These are phyloP conservation scores for Nephrotoma flavescens DNA, from an alignment of 2,888 invertebrate genomes.

Conservation along the genomic window DNA sequence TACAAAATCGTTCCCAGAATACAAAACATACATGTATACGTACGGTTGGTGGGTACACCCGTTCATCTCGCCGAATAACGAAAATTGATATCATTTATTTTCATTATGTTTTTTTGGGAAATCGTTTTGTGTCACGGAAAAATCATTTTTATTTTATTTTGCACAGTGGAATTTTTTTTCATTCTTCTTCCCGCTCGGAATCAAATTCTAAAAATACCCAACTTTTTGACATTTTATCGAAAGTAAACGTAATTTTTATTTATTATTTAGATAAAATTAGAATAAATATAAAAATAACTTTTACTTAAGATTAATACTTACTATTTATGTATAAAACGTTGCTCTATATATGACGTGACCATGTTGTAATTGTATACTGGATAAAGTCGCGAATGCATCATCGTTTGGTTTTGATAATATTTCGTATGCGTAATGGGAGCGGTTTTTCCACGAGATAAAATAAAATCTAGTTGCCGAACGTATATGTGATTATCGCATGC, in stretches of 20 bases:
- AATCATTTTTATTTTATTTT: neutral
- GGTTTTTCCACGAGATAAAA: neutral
- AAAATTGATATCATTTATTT: neutral
- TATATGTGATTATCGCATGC: neutral
- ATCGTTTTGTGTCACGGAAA: neutral
- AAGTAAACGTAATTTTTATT: neutral
- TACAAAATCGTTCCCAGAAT: neutral
- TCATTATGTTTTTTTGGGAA: neutral
- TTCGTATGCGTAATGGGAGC: neutral
- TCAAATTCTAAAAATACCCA: neutral
- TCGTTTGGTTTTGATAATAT: neutral
- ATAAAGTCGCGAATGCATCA: neutral
- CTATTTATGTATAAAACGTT: neutral
- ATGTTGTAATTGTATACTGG: neutral
- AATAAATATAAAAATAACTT: neutral
- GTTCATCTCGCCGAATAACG: neutral
- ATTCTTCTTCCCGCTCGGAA: too few species aligned
- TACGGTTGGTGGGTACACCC: too few species aligned
- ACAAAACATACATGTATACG: neutral
- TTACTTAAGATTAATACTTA: neutral
- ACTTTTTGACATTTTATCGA: neutral
- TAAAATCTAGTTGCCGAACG: neutral
- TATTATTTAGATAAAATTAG: neutral
- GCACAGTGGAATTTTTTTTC: neutral
- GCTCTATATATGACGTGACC: neutral